Evolutionary conservation across 2,113 vertebrate genomes (phyloP), one percentile per base, ranked within the genome.

Genomic region (Brachyistius frenatus): DNA sequence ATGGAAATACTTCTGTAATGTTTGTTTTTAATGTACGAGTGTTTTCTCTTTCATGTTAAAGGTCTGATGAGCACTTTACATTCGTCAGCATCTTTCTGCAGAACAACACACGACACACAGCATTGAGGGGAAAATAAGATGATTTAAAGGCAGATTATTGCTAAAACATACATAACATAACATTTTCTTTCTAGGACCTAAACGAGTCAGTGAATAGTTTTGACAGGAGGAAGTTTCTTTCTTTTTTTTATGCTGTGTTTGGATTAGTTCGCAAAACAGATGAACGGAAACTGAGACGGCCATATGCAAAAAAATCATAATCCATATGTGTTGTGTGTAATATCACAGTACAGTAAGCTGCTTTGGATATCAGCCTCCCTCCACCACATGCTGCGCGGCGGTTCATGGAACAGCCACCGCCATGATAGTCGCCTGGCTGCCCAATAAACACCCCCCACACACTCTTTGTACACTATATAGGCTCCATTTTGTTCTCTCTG

Each of bases 321-420:
- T 89, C 87, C 80, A 84, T 73, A 75, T 65, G 88, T 84, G 77
- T 67, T 69, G 61, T 77, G 55, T 78, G 70, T 70, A 55, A 78
- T 61, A 73, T 81, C 66, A 66, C 13, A 14, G 68, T n/a, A 1
- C 71, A 63, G 54, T 88, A 87, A 83, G 79, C 86, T 23, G 84
- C 86, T 88, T 79, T 83, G 71, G 77, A 61, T 16, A 44, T 10
- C 76, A 13, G 79, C 63, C 65, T 55, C 57, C 49, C 49, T 61
- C 33, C 68, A 30, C 74, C 66, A 31, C 71, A 69, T n/a, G 71
- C 74, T 58, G 80, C 30, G 49, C 1, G 23, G 11, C 7, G 41
- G 41, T 7, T 66, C 63, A 54, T 30, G 13, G 1, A 61, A 16
- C 50, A 53, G 7, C 4, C 63, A 1, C 69, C 6, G 61, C 9